Percentiles rank a stretch among this genome's conserved stretches.
These are phyloP conservation scores for Thunnus albacares DNA, from an alignment of 2,797 vertebrate species.

Conservation along the genomic window DNA sequence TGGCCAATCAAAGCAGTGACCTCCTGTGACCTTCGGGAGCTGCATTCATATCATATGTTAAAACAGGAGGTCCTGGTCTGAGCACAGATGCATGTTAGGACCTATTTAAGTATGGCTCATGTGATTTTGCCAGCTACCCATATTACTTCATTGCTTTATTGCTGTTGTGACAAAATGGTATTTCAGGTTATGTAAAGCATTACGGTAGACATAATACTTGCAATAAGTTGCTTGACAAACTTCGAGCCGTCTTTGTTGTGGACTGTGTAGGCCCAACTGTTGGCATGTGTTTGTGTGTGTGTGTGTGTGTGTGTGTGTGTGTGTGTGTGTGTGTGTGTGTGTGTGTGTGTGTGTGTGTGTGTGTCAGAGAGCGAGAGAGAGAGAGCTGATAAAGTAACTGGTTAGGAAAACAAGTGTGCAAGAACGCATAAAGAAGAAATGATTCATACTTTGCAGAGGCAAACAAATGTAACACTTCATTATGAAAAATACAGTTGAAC, in stretches of 20 bases:
- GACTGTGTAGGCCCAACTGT: not conserved
- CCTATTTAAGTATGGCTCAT: constrained; percentile 3
- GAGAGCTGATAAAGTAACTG: not conserved
- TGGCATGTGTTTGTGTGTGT: not conserved
- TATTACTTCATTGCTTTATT: not conserved
- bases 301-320: too few species aligned
- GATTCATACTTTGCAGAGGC: constrained; percentile 51
- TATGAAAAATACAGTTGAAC: constrained; percentile 71
- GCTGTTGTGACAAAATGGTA: not conserved
- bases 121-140: not conserved
- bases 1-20: constrained; percentile 3
- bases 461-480: constrained; percentile 63
- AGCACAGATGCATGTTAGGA: not conserved
- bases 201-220: constrained; percentile 4
- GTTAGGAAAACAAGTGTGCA: constrained; percentile 33
- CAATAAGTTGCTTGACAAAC: constrained; percentile 4
- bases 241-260: constrained; percentile 13
- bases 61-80: not conserved
- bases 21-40: not conserved
- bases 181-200: not conserved
- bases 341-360: too few species aligned
- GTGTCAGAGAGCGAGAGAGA: too few species aligned
- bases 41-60: not conserved
- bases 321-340: too few species aligned
- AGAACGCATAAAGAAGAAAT: constrained; percentile 11